Percentiles rank a stretch among this genome's conserved stretches.
phyloP scores from a whole-genome alignment of 2,797 vertebrate genomes.

The Trichosurus vulpecula region DNA sequence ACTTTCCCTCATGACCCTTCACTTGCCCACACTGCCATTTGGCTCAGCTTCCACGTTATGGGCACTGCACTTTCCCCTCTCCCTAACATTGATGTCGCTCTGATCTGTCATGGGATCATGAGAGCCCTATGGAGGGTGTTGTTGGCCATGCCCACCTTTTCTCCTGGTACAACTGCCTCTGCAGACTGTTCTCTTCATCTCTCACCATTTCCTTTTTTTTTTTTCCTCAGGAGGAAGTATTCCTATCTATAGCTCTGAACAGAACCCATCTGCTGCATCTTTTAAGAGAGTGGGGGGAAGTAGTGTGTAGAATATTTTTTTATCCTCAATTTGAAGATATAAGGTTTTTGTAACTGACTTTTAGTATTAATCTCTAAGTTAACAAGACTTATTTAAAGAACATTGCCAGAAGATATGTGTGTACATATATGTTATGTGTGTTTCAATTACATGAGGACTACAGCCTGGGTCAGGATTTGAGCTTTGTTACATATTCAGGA shows the following conservation, averaged over 20 bases:
- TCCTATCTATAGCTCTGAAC: not conserved
- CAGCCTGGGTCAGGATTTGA: constrained; percentile 73
- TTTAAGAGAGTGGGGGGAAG: too few relatives aligned
- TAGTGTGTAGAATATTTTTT: not conserved
- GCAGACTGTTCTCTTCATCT: not conserved
- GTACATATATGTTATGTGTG: constrained; percentile 49
- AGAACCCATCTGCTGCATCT: too few relatives aligned
- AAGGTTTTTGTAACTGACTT: constrained; percentile 61
- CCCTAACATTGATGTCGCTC: not conserved
- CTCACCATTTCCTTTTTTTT: not conserved
- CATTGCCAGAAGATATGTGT: constrained; percentile 66
- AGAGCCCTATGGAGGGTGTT: not conserved
- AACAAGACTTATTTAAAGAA: constrained; percentile 54
- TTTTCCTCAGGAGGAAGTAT: not conserved
- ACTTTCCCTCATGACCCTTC: not conserved
- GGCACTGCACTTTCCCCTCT: not conserved
- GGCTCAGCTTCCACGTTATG: not conserved
- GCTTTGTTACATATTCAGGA: constrained; percentile 75
- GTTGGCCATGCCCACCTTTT: not conserved
- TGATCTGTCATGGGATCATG: not conserved
- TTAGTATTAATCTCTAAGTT: constrained; percentile 55
- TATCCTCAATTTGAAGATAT: not conserved
- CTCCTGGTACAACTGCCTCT: not conserved
- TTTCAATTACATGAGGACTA: constrained; percentile 68
- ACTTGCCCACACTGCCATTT: not conserved